phyloP scores from a whole-genome alignment of 2,113 vertebrate species.

The Odocoileus virginianus region DNA sequence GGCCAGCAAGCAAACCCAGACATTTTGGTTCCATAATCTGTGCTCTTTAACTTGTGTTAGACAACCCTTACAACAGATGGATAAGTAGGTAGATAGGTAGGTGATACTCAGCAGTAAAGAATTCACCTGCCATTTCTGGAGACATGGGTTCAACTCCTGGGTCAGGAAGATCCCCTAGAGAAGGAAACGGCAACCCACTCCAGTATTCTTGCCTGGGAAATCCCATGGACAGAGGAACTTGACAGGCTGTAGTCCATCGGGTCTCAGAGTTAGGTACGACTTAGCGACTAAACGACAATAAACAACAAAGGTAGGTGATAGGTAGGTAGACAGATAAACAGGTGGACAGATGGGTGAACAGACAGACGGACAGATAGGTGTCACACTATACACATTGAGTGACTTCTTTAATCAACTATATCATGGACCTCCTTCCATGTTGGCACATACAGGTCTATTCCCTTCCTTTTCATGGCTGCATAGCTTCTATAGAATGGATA shows the following conservation, averaged over 20 bases:
- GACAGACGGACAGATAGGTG: fast-evolving
- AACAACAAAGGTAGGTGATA: background rate
- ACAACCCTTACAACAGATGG: background rate
- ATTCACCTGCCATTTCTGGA: background rate
- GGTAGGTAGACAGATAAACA: background rate
- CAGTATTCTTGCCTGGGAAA: background rate
- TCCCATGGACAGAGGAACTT: background rate
- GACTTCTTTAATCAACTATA: background rate
- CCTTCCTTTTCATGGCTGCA: background rate
- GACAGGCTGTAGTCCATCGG: background rate
- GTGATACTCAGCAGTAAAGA: background rate
- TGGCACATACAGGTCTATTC: too few species aligned
- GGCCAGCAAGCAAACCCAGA: background rate
- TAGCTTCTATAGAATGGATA: background rate
- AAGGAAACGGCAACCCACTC: background rate
- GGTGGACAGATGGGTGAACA: fast-evolving
- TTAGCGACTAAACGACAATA: background rate
- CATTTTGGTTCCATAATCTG: background rate
- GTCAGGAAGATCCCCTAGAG: background rate
- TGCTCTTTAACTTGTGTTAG: background rate
- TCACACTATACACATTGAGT: background rate
- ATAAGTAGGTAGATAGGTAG: background rate
- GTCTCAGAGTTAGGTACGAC: background rate
- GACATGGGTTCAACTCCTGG: background rate
- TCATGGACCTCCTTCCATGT: background rate